Evolutionary conservation across 2,797 vertebrate genomes (phyloP).

Genomic region (Neostethus bicornis): DNA sequence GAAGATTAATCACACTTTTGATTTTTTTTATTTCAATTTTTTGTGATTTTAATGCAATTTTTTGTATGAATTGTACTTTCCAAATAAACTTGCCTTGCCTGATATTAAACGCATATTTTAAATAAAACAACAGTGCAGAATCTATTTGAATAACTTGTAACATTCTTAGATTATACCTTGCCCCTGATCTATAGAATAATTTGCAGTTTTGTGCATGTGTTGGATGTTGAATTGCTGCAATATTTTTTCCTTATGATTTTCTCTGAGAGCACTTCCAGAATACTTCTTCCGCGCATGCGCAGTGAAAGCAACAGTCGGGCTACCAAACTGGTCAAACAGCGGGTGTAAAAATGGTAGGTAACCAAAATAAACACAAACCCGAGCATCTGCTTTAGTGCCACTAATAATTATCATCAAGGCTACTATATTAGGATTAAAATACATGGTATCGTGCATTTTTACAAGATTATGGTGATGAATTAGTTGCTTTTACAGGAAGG

Average conservation of each 20-base stretch:
- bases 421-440: constrained; percentile 22
- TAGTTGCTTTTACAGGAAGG: constrained; percentile 74
- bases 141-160: too few species aligned
- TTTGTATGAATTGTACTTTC: too few species aligned
- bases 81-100: too few species aligned
- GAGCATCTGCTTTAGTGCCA: constrained; percentile 35
- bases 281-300: constrained; percentile 79
- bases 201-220: background rate
- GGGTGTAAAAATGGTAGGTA: constrained; percentile 94
- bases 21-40: too few species aligned
- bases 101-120: too few species aligned
- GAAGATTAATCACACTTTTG: too few species aligned
- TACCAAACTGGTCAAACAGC: constrained; percentile 88
- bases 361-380: constrained; percentile 79
- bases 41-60: too few species aligned
- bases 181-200: too few species aligned
- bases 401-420: constrained; percentile 11
- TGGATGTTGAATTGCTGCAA: background rate
- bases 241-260: background rate
- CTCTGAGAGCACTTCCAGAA: constrained; percentile 6
- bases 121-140: too few species aligned
- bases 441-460: constrained; percentile 30
- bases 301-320: constrained; percentile 75
- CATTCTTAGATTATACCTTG: too few species aligned
- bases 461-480: constrained; percentile 44